phyloP scores from a whole-genome alignment of 92 coral and sea anemone genomes.

The Zoanthus sansibaricus region DNA sequence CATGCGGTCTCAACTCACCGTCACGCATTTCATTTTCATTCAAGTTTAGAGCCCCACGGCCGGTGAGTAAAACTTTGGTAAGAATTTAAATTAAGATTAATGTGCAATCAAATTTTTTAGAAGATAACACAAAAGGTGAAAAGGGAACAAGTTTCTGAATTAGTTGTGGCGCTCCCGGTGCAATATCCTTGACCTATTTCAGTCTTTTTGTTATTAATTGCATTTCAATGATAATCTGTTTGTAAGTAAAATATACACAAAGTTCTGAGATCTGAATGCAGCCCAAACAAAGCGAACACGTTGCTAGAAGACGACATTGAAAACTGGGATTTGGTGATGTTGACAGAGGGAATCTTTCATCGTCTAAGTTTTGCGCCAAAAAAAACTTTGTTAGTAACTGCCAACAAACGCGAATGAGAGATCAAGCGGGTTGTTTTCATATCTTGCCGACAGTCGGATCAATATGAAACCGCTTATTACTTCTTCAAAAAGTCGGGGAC shows the following conservation, averaged over 20 bases:
- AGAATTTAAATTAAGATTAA: neutral
- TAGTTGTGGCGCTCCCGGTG: neutral
- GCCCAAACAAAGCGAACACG: constrained; percentile 84
- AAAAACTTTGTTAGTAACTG: constrained; percentile 15
- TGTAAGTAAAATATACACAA: constrained; percentile 75
- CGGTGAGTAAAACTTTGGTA: no score
- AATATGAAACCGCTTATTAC: constrained; percentile 55
- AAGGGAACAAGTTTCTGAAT: neutral
- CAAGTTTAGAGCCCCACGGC: no score
- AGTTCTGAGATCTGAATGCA: constrained; percentile 65
- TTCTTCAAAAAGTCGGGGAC: constrained; percentile 70
- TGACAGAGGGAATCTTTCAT: constrained; percentile 33
- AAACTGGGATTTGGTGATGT: constrained; percentile 57
- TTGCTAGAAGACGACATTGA: constrained; percentile 60
- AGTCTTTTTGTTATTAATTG: constrained; percentile 69
- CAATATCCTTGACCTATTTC: constrained; percentile 32
- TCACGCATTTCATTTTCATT: no score
- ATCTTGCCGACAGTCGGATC: constrained; percentile 60
- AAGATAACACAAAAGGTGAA: neutral
- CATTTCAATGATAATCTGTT: constrained; percentile 81
- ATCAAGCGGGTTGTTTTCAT: constrained; percentile 58
- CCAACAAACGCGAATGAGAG: constrained; percentile 1
- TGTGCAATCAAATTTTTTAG: neutral
- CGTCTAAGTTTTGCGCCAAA: neutral
- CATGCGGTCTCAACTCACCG: no score